Evolutionary conservation across 2,888 invertebrate genomes (phyloP), one percentile per base, ranked within the genome.

Genomic region (Homarus gammarus): DNA sequence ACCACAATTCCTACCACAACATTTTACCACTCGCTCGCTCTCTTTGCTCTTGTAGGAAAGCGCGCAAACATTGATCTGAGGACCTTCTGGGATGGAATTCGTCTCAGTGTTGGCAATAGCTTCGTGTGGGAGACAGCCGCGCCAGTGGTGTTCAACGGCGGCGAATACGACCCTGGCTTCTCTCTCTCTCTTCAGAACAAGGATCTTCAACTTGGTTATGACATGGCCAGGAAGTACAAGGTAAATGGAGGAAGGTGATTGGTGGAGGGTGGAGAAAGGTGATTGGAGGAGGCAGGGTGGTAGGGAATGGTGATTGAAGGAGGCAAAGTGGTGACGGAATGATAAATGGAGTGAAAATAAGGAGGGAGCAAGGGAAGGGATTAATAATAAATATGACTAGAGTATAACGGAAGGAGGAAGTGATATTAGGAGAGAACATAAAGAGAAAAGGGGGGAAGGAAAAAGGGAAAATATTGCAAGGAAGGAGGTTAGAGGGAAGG

Each of bases 171-270:
- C 70, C 91, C 91, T 15, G 84, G 90, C 0, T 92, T 92, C 81
- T 79, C 91, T 31, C 73, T 92, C 56, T 87, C 87, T n/a, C 84
- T 92, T 36, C 84, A 88, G 51, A 89, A 87, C 61, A 92, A 92
- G 79, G 92, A 92, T 82, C 79, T 92, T 33, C 92, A 92, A 68
- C 87, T 92, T 31, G 91, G 92, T 33, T 92, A 91, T 49, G 92
- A 92, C 68, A 91, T 92, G 90, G 92, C 92, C 31, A 88, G 86
- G 86, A 90, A 89, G 61, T 90, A 81, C 33, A 89, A 85, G 81
- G 92, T 92, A 27, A 79, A 77, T 6, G 6, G 18, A 18, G 12
- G 1, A 5, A 15, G 68, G 15, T 5, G 36, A 8, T 31, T 0
- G 36, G n/a, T 18, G 56, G 70, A 33, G 27, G 33, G 2, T 8